phyloP scores from a whole-genome alignment of 2,888 invertebrate species.

The Zygothrica quintamaculata region DNA sequence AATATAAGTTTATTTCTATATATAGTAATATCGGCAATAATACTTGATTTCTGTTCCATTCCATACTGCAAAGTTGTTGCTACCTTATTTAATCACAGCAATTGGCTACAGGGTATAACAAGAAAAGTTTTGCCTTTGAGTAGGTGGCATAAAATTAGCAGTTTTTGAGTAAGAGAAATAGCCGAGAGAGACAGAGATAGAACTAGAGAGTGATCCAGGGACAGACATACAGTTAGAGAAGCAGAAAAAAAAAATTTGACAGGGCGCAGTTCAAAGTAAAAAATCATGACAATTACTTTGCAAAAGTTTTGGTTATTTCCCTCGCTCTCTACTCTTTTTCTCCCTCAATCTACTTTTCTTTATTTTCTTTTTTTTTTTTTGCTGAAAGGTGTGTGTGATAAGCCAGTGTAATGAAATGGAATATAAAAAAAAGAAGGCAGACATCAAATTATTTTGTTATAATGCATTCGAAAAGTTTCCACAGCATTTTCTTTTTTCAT shows the following conservation, averaged over 20 bases:
- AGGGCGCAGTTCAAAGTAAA: conserved; percentile 52
- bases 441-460: conserved; percentile 44
- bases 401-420: conserved; percentile 9
- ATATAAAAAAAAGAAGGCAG: too few relatives aligned
- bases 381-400: conserved; percentile 43
- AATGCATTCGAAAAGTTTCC: conserved; percentile 36
- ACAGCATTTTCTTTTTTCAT: too few relatives aligned
- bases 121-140: conserved; percentile 45
- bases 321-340: too few relatives aligned
- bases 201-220: background rate
- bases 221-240: background rate
- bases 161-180: conserved; percentile 1
- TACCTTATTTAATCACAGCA: conserved; percentile 4
- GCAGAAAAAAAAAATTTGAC: conserved; percentile 20
- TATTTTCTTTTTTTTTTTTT: too few relatives aligned
- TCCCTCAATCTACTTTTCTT: too few relatives aligned
- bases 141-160: conserved; percentile 65
- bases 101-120: conserved; percentile 38
- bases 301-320: conserved; percentile 39
- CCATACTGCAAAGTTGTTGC: too few relatives aligned
- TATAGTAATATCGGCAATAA: too few relatives aligned
- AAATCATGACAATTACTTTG: conserved; percentile 67
- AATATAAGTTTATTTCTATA: too few relatives aligned
- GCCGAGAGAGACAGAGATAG: background rate
- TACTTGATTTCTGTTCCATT: too few relatives aligned